A percentile compares a stretch with the other conserved stretches of the same genome.
phyloP scores from a whole-genome alignment of 2,888 invertebrate genomes.

The Diaperis boleti region DNA sequence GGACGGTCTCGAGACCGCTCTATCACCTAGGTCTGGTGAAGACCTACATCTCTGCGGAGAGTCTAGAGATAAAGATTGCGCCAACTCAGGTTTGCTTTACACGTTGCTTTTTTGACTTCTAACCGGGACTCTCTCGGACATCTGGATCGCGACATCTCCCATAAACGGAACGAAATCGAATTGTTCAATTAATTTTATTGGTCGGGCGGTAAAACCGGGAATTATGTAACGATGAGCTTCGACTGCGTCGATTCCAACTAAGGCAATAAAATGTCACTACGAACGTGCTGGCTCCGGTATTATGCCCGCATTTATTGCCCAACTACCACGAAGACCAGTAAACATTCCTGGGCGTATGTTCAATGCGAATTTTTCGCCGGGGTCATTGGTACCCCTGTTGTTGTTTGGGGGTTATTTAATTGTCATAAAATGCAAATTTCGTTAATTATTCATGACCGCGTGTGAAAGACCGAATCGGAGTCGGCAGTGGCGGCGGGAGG shows the following conservation, averaged over 20 bases:
- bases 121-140: neutral
- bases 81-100: too few relatives aligned
- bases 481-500: constrained; percentile 1
- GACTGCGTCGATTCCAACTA: constrained; percentile 18
- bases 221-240: constrained; percentile 27
- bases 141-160: neutral
- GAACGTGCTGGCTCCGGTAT: constrained; percentile 5
- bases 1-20: too few relatives aligned
- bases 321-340: constrained; percentile 6
- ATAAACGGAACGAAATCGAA: constrained; percentile 8
- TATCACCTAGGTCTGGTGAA: too few relatives aligned
- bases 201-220: constrained; percentile 17
- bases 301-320: constrained; percentile 10
- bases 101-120: too few relatives aligned
- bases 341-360: constrained; percentile 2
- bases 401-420: neutral
- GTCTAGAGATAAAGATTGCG: too few relatives aligned
- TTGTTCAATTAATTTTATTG: constrained; percentile 31
- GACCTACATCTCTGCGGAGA: too few relatives aligned
- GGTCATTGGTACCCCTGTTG: neutral
- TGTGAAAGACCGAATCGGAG: constrained; percentile 13
- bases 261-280: constrained; percentile 12
- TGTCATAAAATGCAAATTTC: constrained; percentile 9
- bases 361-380: neutral
- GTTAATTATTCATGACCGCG: constrained; percentile 12